phyloP scores from a whole-genome alignment of 2,797 vertebrate genomes.

The Alca torda region DNA sequence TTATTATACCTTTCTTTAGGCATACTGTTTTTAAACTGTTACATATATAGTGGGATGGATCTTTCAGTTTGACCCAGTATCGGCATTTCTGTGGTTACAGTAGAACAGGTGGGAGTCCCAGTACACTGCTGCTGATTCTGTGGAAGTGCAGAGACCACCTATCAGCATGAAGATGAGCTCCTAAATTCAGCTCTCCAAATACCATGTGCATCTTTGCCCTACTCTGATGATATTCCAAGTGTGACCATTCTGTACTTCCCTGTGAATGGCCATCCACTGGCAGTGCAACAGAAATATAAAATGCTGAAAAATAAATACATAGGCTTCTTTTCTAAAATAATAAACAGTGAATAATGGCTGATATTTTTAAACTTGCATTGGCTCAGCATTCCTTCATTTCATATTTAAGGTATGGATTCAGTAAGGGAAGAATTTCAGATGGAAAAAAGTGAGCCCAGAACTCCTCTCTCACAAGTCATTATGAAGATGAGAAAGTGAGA shows the following conservation, averaged over 20 bases:
- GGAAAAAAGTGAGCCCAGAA: neutral
- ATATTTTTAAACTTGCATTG: neutral
- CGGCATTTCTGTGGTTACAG: neutral
- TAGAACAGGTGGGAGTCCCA: neutral
- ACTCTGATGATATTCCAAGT: neutral
- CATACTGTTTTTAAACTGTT: neutral
- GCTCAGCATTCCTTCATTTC: neutral
- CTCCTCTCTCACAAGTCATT: neutral
- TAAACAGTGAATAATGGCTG: neutral
- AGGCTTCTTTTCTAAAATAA: neutral
- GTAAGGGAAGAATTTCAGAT: neutral
- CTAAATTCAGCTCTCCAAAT: neutral
- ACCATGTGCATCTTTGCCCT: neutral
- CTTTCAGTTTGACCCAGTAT: neutral
- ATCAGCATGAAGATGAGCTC: neutral
- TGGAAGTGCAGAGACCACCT: neutral
- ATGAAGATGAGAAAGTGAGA: neutral
- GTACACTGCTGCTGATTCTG: neutral
- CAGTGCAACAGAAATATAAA: neutral
- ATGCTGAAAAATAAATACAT: neutral
- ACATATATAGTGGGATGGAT: neutral
- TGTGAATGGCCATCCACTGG: neutral
- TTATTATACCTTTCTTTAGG: neutral
- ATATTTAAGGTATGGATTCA: neutral
- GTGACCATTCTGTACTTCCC: neutral